phyloP scores from a whole-genome alignment of 2,113 vertebrate species.

The Sander lucioperca region DNA sequence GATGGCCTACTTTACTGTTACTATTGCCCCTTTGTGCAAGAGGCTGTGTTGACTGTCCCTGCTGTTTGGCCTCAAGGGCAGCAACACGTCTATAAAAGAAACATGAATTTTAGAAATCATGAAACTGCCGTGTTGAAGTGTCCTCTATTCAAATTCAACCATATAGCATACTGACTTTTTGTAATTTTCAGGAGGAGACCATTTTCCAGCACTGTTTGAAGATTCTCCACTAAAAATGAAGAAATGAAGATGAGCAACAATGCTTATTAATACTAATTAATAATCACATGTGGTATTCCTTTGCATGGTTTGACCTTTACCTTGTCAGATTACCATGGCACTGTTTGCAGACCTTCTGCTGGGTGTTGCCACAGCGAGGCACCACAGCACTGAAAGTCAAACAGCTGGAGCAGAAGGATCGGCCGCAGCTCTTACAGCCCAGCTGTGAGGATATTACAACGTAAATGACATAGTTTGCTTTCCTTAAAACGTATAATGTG shows the following conservation, averaged over 20 bases:
- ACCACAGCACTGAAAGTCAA: constrained; percentile 88
- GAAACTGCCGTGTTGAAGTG: not conserved
- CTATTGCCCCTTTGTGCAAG: constrained; percentile 58
- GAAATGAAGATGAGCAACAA: constrained; percentile 10
- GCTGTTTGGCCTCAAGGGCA: constrained; percentile 89
- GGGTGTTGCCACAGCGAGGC: constrained; percentile 87
- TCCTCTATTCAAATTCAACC: not conserved
- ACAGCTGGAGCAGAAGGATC: constrained; percentile 91
- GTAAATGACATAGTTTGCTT: not conserved
- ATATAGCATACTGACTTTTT: constrained; percentile 65
- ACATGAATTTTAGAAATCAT: constrained; percentile 11
- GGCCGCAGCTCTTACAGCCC: constrained; percentile 93
- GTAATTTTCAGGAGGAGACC: constrained; percentile 81
- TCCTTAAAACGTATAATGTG: not conserved
- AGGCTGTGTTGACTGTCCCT: constrained; percentile 76
- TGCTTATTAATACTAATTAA: not conserved
- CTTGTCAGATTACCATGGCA: constrained; percentile 90
- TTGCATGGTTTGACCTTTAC: constrained; percentile 76
- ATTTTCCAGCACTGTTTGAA: constrained; percentile 62
- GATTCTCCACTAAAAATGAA: constrained; percentile 81
- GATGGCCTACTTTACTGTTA: constrained; percentile 47
- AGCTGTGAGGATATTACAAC: constrained; percentile 80
- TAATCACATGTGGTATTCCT: not conserved
- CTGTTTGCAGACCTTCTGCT: constrained; percentile 95
- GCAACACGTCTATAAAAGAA: constrained; percentile 88